Conservation (phyloP, 2,113 vertebrate genomes). For the Clarias gariepinus region DNA sequence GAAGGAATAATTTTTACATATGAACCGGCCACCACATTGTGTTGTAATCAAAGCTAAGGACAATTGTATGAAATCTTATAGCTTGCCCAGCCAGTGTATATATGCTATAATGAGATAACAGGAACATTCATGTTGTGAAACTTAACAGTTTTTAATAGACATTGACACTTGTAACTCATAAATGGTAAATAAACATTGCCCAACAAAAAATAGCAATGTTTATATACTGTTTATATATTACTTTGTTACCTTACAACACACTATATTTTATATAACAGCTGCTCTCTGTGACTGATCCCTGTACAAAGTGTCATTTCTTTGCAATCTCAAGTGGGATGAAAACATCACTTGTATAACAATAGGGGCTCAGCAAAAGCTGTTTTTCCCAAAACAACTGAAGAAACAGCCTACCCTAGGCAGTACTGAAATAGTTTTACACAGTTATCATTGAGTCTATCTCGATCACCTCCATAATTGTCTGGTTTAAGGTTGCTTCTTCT, state of each 20-base stretch:
- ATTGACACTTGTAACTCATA: not conserved
- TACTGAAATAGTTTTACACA: not conserved
- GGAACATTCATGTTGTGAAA: not conserved
- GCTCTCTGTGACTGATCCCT: not conserved
- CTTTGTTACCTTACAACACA: not conserved
- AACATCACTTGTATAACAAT: conserved; percentile 7
- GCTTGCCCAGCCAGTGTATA: not conserved
- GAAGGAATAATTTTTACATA: too few species aligned
- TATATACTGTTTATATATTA: too few species aligned
- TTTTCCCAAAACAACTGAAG: not conserved
- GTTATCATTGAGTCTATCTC: not conserved
- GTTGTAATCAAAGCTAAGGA: too few species aligned
- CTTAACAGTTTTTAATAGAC: not conserved
- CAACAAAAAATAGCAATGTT: not conserved
- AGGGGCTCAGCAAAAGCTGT: not conserved
- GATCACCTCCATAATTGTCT: not conserved
- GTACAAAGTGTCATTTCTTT: not conserved
- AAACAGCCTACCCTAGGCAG: not conserved
- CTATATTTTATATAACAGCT: not conserved
- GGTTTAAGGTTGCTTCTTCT: not conserved
- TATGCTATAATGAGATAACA: not conserved
- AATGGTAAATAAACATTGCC: not conserved
- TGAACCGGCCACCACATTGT: too few species aligned
- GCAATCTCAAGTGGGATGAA: not conserved
- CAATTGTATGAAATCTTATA: too few species aligned